phyloP scores from a whole-genome alignment of 2,797 vertebrate genomes.

The Rhyacichthys aspro region DNA sequence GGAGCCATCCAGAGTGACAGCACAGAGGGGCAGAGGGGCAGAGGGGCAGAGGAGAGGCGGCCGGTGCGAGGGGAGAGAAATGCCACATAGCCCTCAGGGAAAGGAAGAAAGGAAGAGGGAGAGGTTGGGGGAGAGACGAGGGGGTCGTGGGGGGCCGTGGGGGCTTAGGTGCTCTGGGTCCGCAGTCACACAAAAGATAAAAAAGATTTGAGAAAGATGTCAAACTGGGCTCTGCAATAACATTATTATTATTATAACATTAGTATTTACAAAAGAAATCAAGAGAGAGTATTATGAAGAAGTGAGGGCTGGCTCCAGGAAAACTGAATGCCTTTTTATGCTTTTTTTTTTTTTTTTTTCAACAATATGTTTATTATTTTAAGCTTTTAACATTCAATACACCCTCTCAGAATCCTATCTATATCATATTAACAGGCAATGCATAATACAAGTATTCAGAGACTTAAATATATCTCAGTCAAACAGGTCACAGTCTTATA shows the following conservation, averaged over 20 bases:
- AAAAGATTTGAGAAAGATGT: background rate
- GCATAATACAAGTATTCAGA: too few relatives aligned
- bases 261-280: background rate
- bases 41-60: conserved; percentile 14
- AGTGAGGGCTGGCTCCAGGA: background rate
- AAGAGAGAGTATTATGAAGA: background rate
- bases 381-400: too few relatives aligned
- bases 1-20: conserved; percentile 75
- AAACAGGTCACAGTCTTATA: too few relatives aligned
- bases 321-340: background rate
- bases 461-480: too few relatives aligned
- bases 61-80: conserved; percentile 50
- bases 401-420: too few relatives aligned
- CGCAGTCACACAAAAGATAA: background rate
- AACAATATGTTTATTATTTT: too few relatives aligned
- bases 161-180: conserved; percentile 16
- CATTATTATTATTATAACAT: too few relatives aligned
- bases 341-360: too few relatives aligned
- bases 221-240: background rate
- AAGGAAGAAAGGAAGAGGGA: conserved; percentile 47
- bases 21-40: conserved; percentile 43
- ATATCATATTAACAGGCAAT: too few relatives aligned
- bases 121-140: conserved; percentile 18
- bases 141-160: conserved; percentile 26
- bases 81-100: conserved; percentile 73